phyloP scores from a whole-genome alignment of 2,113 vertebrate genomes.

The Rhombomys opimus region DNA sequence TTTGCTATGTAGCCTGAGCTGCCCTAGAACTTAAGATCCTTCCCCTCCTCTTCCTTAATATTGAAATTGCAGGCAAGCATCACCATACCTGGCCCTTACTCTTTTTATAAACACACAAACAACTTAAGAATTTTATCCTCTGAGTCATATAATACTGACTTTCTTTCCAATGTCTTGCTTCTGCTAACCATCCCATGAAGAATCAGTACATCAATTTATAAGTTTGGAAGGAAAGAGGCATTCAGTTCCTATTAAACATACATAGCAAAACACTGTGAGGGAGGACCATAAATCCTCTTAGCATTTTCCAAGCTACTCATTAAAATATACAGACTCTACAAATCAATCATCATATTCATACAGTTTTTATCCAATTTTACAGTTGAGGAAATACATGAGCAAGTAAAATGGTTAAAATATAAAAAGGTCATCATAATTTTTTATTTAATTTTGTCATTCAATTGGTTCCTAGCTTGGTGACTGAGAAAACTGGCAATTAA shows the following conservation, averaged over 20 bases:
- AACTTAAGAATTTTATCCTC: neutral
- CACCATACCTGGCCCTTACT: neutral
- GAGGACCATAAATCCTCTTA: neutral
- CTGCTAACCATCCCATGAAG: neutral
- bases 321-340: neutral
- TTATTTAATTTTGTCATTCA: constrained; percentile 73
- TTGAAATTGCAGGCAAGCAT: neutral
- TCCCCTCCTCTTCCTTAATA: too few relatives aligned
- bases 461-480: constrained; percentile 65
- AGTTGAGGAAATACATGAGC: constrained; percentile 6
- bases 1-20: neutral
- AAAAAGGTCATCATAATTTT: constrained; percentile 52
- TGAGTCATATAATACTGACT: neutral
- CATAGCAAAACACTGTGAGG: neutral
- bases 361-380: neutral
- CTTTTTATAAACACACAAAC: neutral
- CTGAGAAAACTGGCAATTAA: constrained; percentile 74
- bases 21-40: neutral
- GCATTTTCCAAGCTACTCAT: neutral
- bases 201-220: neutral
- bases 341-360: neutral
- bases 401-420: constrained; percentile 69
- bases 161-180: neutral
- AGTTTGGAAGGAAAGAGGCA: too few relatives aligned
- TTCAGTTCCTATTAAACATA: neutral